Conservation (phyloP, 2,888 invertebrate species). For the Sinotaia quadrata region DNA sequence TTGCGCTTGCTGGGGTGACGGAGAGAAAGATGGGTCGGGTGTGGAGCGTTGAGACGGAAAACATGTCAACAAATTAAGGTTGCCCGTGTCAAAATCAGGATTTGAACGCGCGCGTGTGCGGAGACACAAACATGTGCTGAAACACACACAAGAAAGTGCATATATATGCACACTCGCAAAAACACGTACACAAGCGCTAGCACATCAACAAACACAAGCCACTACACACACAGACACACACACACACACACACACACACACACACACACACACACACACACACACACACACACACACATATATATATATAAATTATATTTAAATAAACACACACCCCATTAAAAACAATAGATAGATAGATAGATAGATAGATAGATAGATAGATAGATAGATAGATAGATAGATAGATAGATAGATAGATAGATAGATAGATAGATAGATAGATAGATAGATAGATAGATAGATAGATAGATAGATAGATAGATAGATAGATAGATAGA, state of each 20-base stretch:
- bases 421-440: too few species aligned
- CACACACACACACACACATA: constrained; percentile 2
- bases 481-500: too few species aligned
- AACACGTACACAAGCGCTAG: too few species aligned
- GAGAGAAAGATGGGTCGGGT: background rate
- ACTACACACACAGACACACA: background rate
- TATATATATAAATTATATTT: background rate
- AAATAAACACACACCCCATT: background rate
- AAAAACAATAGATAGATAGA: too few species aligned
- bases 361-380: background rate
- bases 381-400: constrained; percentile 3
- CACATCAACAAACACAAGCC: constrained; percentile 1
- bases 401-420: background rate
- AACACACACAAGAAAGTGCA: too few species aligned
- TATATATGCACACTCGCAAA: too few species aligned
- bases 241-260: background rate
- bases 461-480: too few species aligned
- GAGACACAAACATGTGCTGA: too few species aligned
- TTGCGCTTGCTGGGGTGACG: background rate
- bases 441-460: too few species aligned
- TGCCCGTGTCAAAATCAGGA: too few species aligned
- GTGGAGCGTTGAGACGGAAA: background rate
- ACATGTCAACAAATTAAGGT: too few species aligned
- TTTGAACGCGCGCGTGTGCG: too few species aligned
- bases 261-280: constrained; percentile 6